Percentiles rank a stretch among this genome's conserved stretches.
phyloP scores from a whole-genome alignment of 2,113 vertebrate species.

The Scomber scombrus region DNA sequence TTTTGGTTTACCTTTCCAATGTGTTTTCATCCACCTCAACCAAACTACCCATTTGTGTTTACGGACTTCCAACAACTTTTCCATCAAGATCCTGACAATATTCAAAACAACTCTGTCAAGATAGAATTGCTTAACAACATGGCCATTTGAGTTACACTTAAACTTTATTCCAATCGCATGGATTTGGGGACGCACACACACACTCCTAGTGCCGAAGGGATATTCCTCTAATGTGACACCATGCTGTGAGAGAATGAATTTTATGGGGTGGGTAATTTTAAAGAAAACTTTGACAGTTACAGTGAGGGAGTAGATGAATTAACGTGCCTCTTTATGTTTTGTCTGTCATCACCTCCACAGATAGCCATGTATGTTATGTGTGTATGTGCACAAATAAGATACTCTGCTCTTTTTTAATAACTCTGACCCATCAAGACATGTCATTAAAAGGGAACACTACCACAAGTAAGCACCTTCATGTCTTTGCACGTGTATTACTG shows the following conservation, averaged over 20 bases:
- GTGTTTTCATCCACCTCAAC: not conserved
- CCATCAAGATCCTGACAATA: not conserved
- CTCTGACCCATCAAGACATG: constrained; percentile 36
- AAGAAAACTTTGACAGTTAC: constrained; percentile 30
- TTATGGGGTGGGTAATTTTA: constrained; percentile 29
- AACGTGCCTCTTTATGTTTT: constrained; percentile 17
- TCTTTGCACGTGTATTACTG: constrained; percentile 15
- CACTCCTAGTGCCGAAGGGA: constrained; percentile 36
- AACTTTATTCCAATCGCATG: not conserved
- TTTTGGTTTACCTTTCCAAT: not conserved
- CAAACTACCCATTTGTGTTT: not conserved
- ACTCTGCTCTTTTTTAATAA: constrained; percentile 47
- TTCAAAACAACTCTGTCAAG: not conserved
- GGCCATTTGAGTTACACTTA: not conserved
- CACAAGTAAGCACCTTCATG: constrained; percentile 1
- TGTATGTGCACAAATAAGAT: not conserved
- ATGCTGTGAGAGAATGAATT: constrained; percentile 8
- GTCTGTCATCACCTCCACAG: constrained; percentile 39
- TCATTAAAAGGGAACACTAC: constrained; percentile 26
- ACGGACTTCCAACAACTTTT: not conserved
- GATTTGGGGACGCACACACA: not conserved
- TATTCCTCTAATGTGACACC: constrained; percentile 44
- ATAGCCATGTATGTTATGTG: not conserved
- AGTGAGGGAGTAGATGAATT: not conserved
- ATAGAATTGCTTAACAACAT: not conserved